phyloP scores from a whole-genome alignment of 2,797 vertebrate genomes.

The Pantherophis alleghaniensis region DNA sequence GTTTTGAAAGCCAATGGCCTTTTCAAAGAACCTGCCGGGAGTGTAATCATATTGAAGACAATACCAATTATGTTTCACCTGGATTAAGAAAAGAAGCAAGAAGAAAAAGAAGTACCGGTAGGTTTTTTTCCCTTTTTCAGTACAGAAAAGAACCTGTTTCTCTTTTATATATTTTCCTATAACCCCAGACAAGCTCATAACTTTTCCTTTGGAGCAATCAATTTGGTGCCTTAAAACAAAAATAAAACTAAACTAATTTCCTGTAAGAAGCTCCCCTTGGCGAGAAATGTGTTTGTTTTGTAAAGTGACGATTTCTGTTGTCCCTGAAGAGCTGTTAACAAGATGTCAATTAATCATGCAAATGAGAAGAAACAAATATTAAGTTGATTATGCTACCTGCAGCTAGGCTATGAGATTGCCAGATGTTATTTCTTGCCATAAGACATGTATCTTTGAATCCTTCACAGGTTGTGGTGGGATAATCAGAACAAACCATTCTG shows the following conservation, averaged over 20 bases:
- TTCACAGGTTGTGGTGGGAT: neutral
- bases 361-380: constrained; percentile 43
- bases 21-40: neutral
- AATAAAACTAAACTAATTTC: constrained; percentile 29
- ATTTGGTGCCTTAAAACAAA: neutral
- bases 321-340: constrained; percentile 54
- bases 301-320: constrained; percentile 12
- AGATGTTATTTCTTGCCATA: neutral
- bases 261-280: constrained; percentile 28
- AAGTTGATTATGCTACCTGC: constrained; percentile 40
- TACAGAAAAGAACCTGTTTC: neutral
- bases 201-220: rapidly evolving
- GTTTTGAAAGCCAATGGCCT: neutral
- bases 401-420: constrained; percentile 31
- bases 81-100: neutral
- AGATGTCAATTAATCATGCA: constrained; percentile 65
- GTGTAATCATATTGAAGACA: neutral
- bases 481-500: neutral
- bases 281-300: constrained; percentile 30
- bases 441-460: constrained; percentile 7
- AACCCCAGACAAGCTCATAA: neutral
- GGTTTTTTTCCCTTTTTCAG: neutral
- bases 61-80: neutral
- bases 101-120: neutral
- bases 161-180: neutral